Evolutionary conservation across 2,888 invertebrate species (phyloP).

Genomic region (Acleris sparsana): DNA sequence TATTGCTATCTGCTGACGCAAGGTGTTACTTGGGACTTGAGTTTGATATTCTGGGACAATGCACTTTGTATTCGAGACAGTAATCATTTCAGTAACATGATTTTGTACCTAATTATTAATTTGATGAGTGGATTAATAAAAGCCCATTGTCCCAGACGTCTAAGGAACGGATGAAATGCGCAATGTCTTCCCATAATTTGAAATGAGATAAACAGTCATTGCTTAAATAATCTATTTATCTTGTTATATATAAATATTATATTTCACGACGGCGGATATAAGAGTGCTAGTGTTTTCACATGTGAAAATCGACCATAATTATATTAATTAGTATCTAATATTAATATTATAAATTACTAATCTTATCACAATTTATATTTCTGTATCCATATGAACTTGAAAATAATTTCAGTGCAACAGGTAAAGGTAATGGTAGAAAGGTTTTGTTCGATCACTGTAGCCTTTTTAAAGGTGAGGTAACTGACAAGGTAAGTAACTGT

Average conservation of each 20-base stretch:
- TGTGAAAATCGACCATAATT: constrained; percentile 76
- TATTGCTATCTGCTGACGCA: constrained; percentile 47
- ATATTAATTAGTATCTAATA: constrained; percentile 74
- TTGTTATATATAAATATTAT: constrained; percentile 75
- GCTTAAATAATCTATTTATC: constrained; percentile 79
- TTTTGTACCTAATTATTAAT: constrained; percentile 8
- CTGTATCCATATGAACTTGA: constrained; percentile 65
- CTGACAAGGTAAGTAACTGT: constrained; percentile 63
- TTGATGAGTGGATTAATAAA: constrained; percentile 42
- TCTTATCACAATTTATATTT: constrained; percentile 69
- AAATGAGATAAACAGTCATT: constrained; percentile 75
- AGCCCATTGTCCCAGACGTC: constrained; percentile 72
- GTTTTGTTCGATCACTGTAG: constrained; percentile 67
- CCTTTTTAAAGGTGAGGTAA: constrained; percentile 76
- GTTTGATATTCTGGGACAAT: constrained; percentile 69
- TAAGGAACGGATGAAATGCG: constrained; percentile 84
- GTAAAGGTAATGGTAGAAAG: constrained; percentile 73
- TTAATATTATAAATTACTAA: constrained; percentile 81
- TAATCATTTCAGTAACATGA: not conserved
- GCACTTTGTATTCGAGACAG: constrained; percentile 48
- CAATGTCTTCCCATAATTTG: constrained; percentile 84
- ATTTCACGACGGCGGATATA: constrained; percentile 76
- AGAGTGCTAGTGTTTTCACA: constrained; percentile 84
- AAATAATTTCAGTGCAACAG: constrained; percentile 73
- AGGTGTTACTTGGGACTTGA: constrained; percentile 70